Conservation (phyloP, 2,113 vertebrate species). For the Piprites chloris region DNA sequence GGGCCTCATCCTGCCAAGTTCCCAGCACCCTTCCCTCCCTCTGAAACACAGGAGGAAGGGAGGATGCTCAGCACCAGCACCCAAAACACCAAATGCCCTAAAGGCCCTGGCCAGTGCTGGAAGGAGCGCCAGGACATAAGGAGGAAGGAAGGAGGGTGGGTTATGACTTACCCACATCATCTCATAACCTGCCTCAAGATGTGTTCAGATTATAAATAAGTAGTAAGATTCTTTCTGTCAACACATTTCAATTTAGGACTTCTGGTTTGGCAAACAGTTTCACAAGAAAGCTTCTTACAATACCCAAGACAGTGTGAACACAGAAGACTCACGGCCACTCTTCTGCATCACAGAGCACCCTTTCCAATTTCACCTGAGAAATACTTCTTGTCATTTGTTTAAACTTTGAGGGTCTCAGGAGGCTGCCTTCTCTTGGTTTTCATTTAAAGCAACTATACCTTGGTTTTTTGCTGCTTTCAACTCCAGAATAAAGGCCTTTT, state of each 20-base stretch:
- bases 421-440: background rate
- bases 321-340: slow-evolving; percentile 37
- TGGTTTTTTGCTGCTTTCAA: background rate
- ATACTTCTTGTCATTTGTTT: slow-evolving; percentile 47
- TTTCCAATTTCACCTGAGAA: slow-evolving; percentile 53
- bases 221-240: slow-evolving; percentile 68
- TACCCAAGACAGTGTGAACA: slow-evolving; percentile 38
- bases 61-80: background rate
- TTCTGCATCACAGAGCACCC: slow-evolving; percentile 51
- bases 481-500: background rate
- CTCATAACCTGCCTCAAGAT: slow-evolving; percentile 58
- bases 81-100: accelerated
- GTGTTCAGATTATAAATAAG: slow-evolving; percentile 63
- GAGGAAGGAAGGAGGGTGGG: background rate
- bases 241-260: slow-evolving; percentile 71
- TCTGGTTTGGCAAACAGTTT: slow-evolving; percentile 60
- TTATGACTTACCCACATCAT: background rate
- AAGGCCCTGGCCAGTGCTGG: background rate
- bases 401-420: slow-evolving; percentile 20
- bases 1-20: background rate
- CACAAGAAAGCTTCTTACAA: slow-evolving; percentile 62
- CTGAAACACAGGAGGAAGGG: accelerated
- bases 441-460: background rate
- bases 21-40: background rate
- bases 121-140: accelerated